Base-by-base conservation (phyloP, 1,140 invertebrate species). In the Spodoptera frugiperda region DNA sequence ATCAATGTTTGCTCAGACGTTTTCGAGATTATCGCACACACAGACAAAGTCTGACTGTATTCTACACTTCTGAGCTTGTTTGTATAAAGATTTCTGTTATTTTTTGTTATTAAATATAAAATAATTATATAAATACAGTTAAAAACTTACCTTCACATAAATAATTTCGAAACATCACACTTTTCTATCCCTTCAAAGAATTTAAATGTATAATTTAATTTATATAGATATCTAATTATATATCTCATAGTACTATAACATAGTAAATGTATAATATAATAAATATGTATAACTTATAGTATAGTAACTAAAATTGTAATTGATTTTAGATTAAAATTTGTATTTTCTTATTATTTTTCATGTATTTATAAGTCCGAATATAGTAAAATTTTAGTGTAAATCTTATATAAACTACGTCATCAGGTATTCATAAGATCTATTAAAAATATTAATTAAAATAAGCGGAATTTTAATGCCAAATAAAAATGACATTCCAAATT, bases 391-490 rank as follows among this genome's bases (percentile, higher is more conserved):
- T 11, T 65, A 65, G 44, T 48, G 44, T 65, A 21, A 65, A 46
- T 21, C 17, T 4, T 48, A 46, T 21, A 21, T 59, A 15, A 8
- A 39, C 33, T 39, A 3, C 15, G 25, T 15, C 33, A 46, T 63
- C 59, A 12, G 39, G 39, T 63, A 63, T 15, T 19, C 30, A 14
- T 73, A 73, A 59, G 71, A 53, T 21, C 30, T 73, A 21, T 21
- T 44, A 57, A 25, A 25, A 25, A 25, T 25, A 25, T 25, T n/a
- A n/a, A 25, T 15, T 73, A n/a, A 61, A 55, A 14, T 55, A 71
- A 71, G 44, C 55, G 44, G 71, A 73, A 73, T 48, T 61, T 73
- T 73, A 73, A 73, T 73, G 71, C 71, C 71, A 73, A 73, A 72
- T 72, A 72, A 51, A 33, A 21, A 55, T 15, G 59, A 73, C 71